phyloP scores from a whole-genome alignment of 2,113 vertebrate genomes.

The Nansenia antarctica region DNA sequence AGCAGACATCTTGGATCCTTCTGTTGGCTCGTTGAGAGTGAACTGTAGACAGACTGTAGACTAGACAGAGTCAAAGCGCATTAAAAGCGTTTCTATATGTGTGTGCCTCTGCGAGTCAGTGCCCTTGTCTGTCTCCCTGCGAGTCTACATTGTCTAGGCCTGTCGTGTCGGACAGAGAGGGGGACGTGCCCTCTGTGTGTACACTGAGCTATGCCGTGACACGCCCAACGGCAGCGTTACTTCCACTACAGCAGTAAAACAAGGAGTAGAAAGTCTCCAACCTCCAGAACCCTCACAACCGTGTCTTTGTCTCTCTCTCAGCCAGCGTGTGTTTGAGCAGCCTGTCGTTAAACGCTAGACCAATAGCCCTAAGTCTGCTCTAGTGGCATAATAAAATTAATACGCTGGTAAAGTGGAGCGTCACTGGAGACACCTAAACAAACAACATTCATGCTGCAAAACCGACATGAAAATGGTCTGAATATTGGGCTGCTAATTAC shows the following conservation, averaged over 20 bases:
- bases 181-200: background rate
- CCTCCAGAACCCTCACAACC: background rate
- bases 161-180: background rate
- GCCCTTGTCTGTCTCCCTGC: background rate
- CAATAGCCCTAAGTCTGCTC: too few relatives aligned
- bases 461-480: too few relatives aligned
- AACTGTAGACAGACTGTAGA: too few relatives aligned
- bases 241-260: background rate
- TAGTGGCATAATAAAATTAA: too few relatives aligned
- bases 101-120: constrained; percentile 31
- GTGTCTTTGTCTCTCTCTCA: background rate
- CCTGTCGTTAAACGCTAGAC: background rate
- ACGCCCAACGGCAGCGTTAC: background rate
- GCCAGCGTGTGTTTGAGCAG: background rate
- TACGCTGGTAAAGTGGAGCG: too few relatives aligned
- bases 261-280: too few relatives aligned
- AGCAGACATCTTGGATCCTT: constrained; percentile 56
- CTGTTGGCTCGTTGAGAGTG: constrained; percentile 47
- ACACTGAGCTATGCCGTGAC: background rate
- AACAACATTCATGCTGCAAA: too few relatives aligned
- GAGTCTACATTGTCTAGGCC: background rate
- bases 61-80: too few relatives aligned
- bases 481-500: too few relatives aligned
- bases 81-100: constrained; percentile 40
- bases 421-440: too few relatives aligned